Percentiles rank a stretch among this genome's conserved stretches.
Conservation (phyloP, 2,797 vertebrate species). For the Monodelphis domestica region DNA sequence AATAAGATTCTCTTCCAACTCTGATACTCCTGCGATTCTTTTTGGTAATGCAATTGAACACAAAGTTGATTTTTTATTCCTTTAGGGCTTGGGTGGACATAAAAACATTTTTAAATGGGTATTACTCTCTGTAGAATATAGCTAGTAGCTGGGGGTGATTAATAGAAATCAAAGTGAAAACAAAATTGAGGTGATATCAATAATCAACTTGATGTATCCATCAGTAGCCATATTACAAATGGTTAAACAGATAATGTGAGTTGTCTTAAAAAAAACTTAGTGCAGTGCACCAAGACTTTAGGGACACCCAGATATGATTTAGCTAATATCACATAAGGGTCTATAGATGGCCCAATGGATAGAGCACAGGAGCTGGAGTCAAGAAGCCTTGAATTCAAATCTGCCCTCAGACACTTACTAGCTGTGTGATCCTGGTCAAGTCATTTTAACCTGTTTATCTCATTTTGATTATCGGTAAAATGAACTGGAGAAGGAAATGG, state of each 20-base stretch:
- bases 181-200: not conserved
- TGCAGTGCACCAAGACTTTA: not conserved
- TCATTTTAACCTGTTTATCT: too few species aligned
- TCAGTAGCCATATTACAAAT: not conserved
- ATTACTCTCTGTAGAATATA: not conserved
- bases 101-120: not conserved
- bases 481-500: too few species aligned
- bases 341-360: too few species aligned
- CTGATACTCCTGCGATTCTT: not conserved
- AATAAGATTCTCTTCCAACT: not conserved
- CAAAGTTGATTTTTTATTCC: not conserved
- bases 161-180: not conserved
- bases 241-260: not conserved
- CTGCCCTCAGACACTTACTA: too few species aligned
- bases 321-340: not conserved
- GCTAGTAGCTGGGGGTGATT: not conserved
- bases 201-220: not conserved
- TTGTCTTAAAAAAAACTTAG: not conserved
- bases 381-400: too few species aligned
- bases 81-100: not conserved
- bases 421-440: too few species aligned
- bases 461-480: too few species aligned
- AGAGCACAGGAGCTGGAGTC: too few species aligned
- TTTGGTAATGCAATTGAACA: not conserved
- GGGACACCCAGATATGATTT: not conserved